phyloP scores from a whole-genome alignment of 2,797 vertebrate genomes.

The Acrocephalus scirpaceus region DNA sequence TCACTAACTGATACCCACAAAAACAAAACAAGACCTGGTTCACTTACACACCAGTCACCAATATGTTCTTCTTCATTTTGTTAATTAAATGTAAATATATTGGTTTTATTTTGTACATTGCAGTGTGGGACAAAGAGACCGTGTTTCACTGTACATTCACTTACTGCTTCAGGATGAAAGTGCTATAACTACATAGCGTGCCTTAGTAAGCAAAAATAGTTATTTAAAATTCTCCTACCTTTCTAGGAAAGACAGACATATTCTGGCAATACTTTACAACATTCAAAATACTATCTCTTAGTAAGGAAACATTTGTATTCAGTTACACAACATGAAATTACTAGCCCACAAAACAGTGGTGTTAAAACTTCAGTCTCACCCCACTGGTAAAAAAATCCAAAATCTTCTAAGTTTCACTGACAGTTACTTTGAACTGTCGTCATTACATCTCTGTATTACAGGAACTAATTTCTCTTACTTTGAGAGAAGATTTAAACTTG shows the following conservation, averaged over 20 bases:
- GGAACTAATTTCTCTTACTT: neutral
- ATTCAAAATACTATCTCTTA: neutral
- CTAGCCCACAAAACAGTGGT: neutral
- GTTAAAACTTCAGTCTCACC: neutral
- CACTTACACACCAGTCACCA: neutral
- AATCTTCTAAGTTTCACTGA: neutral
- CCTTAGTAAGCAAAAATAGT: neutral
- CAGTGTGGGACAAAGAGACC: neutral
- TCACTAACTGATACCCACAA: neutral
- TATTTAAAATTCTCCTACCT: neutral
- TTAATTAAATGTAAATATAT: neutral
- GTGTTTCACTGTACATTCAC: neutral
- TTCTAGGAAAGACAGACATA: neutral
- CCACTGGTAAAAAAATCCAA: neutral
- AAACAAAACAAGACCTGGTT: neutral
- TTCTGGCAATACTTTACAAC: neutral
- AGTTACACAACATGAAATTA: neutral
- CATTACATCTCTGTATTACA: neutral
- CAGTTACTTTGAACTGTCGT: neutral
- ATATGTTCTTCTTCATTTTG: neutral
- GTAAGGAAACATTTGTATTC: neutral
- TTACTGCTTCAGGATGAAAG: neutral
- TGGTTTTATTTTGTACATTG: neutral
- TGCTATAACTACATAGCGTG: fast-evolving
- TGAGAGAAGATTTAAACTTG: neutral